These are phyloP conservation scores for Eurystomus gularis DNA, from an alignment of 2,113 vertebrate species.

Conservation along the genomic window DNA sequence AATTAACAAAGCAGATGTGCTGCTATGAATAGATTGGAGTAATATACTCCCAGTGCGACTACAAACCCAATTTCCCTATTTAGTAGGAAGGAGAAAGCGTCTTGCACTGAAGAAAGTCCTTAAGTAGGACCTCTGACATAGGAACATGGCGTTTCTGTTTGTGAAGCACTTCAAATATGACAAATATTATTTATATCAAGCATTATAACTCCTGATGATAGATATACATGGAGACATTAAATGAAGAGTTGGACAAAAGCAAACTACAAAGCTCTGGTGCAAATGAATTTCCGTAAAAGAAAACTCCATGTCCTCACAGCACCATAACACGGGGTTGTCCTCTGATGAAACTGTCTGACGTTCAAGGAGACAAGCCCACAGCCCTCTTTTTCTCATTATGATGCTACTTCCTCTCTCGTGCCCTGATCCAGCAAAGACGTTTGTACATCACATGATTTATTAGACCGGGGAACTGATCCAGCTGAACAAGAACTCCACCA, in stretches of 20 bases:
- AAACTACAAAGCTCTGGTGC: neutral
- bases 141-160: neutral
- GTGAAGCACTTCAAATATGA: neutral
- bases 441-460: neutral
- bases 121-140: neutral
- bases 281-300: neutral
- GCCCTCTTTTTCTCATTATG: neutral
- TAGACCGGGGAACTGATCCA: neutral
- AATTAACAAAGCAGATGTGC: constrained; percentile 26
- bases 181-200: neutral
- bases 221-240: neutral
- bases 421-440: neutral
- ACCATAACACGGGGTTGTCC: neutral
- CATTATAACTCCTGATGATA: neutral
- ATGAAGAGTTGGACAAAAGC: neutral
- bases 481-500: neutral
- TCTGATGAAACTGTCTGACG: neutral
- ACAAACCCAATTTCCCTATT: constrained; percentile 44
- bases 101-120: neutral
- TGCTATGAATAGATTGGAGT: neutral
- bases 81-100: constrained; percentile 1
- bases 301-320: neutral
- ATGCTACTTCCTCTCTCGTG: neutral
- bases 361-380: neutral
- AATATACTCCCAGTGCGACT: constrained; percentile 22